These are phyloP conservation scores for Cybosia mesomella DNA, from an alignment of 2,888 invertebrate genomes.

Conservation along the genomic window DNA sequence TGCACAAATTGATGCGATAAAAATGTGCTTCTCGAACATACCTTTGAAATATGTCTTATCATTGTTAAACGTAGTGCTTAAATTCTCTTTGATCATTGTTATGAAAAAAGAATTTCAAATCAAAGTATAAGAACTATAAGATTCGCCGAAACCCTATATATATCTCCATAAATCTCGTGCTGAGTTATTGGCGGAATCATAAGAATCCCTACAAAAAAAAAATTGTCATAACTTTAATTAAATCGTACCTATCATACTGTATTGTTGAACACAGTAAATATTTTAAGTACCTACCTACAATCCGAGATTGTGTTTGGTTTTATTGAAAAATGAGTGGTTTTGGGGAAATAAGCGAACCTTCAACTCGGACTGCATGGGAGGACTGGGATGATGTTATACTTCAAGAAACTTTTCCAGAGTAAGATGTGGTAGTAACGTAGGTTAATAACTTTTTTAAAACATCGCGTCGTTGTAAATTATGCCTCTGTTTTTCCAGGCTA, in stretches of 20 bases:
- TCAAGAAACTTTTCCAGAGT: slow-evolving; percentile 55
- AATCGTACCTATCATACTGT: background rate
- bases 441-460: background rate
- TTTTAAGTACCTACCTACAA: background rate
- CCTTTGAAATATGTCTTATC: background rate
- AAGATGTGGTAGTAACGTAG: background rate
- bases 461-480: background rate
- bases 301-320: background rate
- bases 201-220: too few relatives aligned
- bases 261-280: background rate
- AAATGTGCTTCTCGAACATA: background rate
- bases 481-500: slow-evolving; percentile 64
- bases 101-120: too few relatives aligned
- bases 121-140: background rate
- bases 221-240: too few relatives aligned
- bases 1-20: too few relatives aligned
- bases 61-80: background rate
- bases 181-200: too few relatives aligned
- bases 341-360: slow-evolving; percentile 80
- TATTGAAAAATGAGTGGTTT: slow-evolving; percentile 66
- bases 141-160: too few relatives aligned
- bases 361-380: slow-evolving; percentile 76
- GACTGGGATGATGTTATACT: slow-evolving; percentile 76
- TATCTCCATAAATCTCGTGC: too few relatives aligned
- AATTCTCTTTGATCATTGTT: background rate